These are phyloP conservation scores for Drosophila nigrodunni DNA, from an alignment of 1,140 invertebrate species.

Conservation along the genomic window DNA sequence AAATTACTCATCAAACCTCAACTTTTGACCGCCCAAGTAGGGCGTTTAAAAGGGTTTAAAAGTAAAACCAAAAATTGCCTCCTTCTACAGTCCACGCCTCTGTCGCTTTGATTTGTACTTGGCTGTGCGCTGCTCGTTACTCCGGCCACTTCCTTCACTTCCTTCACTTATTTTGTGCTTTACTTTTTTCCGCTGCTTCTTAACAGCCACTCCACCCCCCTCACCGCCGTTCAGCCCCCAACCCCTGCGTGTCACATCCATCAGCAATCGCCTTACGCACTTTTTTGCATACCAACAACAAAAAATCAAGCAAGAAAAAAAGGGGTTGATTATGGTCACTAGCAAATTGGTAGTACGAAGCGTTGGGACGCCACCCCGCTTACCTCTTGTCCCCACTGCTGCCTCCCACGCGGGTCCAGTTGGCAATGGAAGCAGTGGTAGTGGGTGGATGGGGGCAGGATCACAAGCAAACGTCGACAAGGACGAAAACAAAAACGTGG, in stretches of 20 bases:
- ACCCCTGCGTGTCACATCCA: slow-evolving; percentile 9
- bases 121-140: no score
- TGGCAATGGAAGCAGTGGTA: slow-evolving; percentile 6
- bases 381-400: not conserved
- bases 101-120: no score
- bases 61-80: no score
- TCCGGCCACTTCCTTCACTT: slow-evolving; percentile 29
- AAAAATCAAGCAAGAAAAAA: slow-evolving; percentile 57
- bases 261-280: slow-evolving; percentile 59
- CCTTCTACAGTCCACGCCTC: no score
- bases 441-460: slow-evolving; percentile 15
- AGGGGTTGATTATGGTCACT: slow-evolving; percentile 83
- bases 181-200: not conserved
- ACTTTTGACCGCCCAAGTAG: no score
- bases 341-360: slow-evolving; percentile 75
- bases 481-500: slow-evolving; percentile 72
- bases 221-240: not conserved
- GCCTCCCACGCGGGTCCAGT: slow-evolving; percentile 45
- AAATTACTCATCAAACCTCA: no score
- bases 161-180: slow-evolving; percentile 32
- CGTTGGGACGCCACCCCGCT: not conserved
- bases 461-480: slow-evolving; percentile 52
- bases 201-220: not conserved
- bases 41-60: no score
- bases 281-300: slow-evolving; percentile 65